A percentile compares a stretch with the other conserved stretches of the same genome.
Evolutionary conservation across 2,113 vertebrate genomes (phyloP).

Genomic region (Poicephalus gulielmi): DNA sequence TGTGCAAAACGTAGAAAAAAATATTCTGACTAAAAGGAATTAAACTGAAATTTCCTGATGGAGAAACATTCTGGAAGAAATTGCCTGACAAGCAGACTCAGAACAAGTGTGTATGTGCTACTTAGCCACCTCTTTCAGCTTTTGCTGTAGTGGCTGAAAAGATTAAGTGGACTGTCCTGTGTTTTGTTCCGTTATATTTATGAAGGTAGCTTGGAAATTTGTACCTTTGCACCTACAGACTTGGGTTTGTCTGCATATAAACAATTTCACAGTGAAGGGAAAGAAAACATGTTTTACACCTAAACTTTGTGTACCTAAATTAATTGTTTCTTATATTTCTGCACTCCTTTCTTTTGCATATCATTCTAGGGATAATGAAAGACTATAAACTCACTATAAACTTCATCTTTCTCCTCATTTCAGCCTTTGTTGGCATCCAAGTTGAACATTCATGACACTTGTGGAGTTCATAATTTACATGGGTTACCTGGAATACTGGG

Average conservation of each 20-base stretch:
- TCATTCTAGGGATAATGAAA: background rate
- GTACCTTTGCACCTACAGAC: fast-evolving
- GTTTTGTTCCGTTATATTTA: background rate
- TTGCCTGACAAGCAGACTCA: background rate
- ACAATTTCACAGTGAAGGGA: background rate
- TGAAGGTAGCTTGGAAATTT: background rate
- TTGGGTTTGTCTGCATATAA: background rate
- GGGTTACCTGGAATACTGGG: constrained; percentile 94
- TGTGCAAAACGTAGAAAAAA: background rate
- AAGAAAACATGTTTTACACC: background rate
- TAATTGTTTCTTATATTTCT: background rate
- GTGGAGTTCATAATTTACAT: constrained; percentile 95
- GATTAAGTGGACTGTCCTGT: too few species aligned
- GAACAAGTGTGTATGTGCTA: fast-evolving
- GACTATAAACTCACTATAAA: background rate
- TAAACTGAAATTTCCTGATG: background rate
- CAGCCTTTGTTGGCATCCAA: constrained; percentile 86
- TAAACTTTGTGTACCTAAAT: background rate
- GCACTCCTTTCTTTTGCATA: background rate
- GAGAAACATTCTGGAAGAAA: background rate
- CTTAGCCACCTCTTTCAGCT: background rate
- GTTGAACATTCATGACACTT: constrained; percentile 91
- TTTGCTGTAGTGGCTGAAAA: background rate
- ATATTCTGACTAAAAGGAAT: background rate
- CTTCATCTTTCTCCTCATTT: constrained; percentile 9